phyloP scores from a whole-genome alignment of 1,140 invertebrate genomes.

The Lepidostoma basale region DNA sequence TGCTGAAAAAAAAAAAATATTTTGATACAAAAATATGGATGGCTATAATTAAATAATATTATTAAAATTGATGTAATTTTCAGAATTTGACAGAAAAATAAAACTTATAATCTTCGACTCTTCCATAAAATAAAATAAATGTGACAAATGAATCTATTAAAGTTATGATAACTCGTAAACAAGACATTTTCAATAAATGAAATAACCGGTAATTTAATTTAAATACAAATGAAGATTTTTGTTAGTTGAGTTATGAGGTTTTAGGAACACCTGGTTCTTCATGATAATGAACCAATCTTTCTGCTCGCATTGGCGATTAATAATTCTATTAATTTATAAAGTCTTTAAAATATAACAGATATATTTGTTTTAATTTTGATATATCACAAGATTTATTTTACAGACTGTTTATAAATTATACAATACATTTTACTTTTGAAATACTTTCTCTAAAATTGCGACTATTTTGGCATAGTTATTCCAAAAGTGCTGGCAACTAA shows the following conservation, averaged over 20 bases:
- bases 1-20: conserved; percentile 36
- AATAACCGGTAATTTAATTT: too few species aligned
- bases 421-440: too few species aligned
- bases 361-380: not conserved
- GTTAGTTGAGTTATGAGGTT: too few species aligned
- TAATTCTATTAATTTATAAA: not conserved
- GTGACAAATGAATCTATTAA: not conserved
- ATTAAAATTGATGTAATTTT: not conserved
- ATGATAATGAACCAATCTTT: not conserved
- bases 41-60: not conserved
- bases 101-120: not conserved
- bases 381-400: not conserved
- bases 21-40: not conserved
- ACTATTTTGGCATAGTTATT: too few species aligned
- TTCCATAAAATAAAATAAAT: not conserved
- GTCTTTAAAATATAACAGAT: not conserved
- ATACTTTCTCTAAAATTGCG: too few species aligned
- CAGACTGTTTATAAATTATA: too few species aligned
- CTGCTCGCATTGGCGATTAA: not conserved
- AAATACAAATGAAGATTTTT: too few species aligned
- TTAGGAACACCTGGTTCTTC: not conserved
- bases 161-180: not conserved
- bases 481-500: too few species aligned
- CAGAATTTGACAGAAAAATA: not conserved
- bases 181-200: not conserved